Evolutionary conservation across 2,888 invertebrate genomes (phyloP).

Genomic region (Melipona bicolor): DNA sequence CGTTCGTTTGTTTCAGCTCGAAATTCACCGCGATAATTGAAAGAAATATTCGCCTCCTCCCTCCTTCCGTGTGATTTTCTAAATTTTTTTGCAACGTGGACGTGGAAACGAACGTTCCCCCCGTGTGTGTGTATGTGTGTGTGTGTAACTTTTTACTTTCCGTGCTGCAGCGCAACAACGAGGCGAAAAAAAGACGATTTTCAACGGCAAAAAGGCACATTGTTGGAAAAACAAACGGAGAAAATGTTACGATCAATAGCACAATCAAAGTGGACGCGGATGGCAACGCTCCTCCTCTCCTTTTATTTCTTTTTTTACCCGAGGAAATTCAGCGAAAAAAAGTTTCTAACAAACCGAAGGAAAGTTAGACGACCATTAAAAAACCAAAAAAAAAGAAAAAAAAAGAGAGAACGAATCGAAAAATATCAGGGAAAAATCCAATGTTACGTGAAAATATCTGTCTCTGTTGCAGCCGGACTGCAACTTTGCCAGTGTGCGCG

Average conservation of each 20-base stretch:
- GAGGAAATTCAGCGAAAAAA: neutral
- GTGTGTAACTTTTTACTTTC: neutral
- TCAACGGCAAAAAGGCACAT: neutral
- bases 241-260: constrained; percentile 21
- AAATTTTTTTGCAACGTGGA: neutral
- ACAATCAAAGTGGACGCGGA: constrained; percentile 1
- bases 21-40: too few species aligned
- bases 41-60: too few species aligned
- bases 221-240: constrained; percentile 12
- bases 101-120: neutral
- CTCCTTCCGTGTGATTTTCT: too few species aligned
- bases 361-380: neutral
- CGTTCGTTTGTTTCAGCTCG: too few species aligned
- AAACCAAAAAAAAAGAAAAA: neutral
- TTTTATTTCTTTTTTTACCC: too few species aligned
- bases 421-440: neutral
- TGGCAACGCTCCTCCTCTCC: neutral
- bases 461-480: neutral
- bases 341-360: neutral
- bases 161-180: neutral
- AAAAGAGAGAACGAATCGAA: too few species aligned
- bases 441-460: neutral
- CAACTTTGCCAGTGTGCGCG: too few species aligned
- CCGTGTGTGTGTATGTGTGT: too few species aligned
- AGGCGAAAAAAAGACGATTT: neutral